Base-by-base conservation (phyloP, 2,113 vertebrate species). In the Xyliphius kryptos region DNA sequence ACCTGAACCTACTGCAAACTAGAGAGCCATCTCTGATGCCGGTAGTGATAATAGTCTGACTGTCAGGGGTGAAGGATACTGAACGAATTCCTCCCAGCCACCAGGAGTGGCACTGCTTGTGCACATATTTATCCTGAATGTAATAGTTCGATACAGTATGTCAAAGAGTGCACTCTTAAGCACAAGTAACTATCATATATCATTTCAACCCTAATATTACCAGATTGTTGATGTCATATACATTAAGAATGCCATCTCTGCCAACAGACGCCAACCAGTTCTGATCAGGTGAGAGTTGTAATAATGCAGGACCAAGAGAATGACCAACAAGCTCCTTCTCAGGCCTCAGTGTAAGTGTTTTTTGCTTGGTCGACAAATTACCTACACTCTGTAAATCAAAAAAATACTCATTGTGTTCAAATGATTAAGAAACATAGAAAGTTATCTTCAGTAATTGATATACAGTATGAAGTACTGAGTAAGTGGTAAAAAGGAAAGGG, bases 1-100 rank as follows among this genome's bases (percentile, higher is more conserved):
- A 92, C 91, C 87, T 89, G 86, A 87, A 89, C 37, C 73, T 80
- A 13, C 88, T 77, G 71, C 81, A 88, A 73, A 91, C 84, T 13
- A 92, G 77, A 37, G 83, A 73, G 59, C 84, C 79, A 17, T 91
- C 90, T 15, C 66, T 64, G 49, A 64, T 46, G 1, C 89, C 82
- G 0, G 72, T 85, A 41, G 83, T 78, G 2, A 93, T 75, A 47
- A 92, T 72, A 59, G 69, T 72, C 44, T 83, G 83, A 70, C 88
- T 81, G 67, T 90, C 85, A 68, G 81, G n/a, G 0, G 89, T 88
- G 68, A 91, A 87, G 13, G 48, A 76, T 38, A 87, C 0, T 0
- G 80, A 85, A 20, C 81, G 78, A 52, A 89, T 86, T 60, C 91
- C 91, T 0, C 65, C 81, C 41, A 81, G 82, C 66, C 88, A 83